Conservation (phyloP, 2,888 invertebrate species). For the Ferdinandea cuprea region DNA sequence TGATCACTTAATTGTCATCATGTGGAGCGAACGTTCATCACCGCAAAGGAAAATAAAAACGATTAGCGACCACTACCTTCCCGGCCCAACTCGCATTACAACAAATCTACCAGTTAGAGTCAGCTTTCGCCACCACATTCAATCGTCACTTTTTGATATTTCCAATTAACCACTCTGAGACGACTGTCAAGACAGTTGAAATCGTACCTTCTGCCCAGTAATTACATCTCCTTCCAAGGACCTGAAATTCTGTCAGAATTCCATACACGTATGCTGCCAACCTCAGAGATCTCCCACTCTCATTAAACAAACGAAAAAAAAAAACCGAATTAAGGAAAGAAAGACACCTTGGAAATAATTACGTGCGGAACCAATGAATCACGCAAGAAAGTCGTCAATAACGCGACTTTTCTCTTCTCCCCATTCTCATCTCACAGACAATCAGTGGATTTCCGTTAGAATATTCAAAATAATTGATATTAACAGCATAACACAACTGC, state of each 20-base stretch:
- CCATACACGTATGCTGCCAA: constrained; percentile 40
- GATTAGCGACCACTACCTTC: no score
- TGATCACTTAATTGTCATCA: no score
- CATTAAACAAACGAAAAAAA: not conserved
- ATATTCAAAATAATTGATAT: constrained; percentile 74
- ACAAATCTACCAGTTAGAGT: not conserved
- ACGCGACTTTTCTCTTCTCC: constrained; percentile 4
- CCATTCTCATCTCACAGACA: constrained; percentile 2
- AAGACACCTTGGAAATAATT: constrained; percentile 64
- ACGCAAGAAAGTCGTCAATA: constrained; percentile 70
- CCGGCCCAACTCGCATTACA: not conserved
- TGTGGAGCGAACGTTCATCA: no score
- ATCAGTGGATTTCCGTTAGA: constrained; percentile 59
- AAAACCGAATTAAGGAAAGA: not conserved
- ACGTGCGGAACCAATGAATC: constrained; percentile 74
- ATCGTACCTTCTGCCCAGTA: constrained; percentile 36
- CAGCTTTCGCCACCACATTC: not conserved
- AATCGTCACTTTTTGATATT: constrained; percentile 10
- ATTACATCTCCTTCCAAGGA: constrained; percentile 45
- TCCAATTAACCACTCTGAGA: constrained; percentile 7
- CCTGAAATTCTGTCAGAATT: constrained; percentile 35
- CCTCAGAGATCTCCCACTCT: not conserved
- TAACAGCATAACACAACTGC: constrained; percentile 67
- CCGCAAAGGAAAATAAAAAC: no score
- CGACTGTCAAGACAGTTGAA: constrained; percentile 15